These are phyloP conservation scores for Morone chrysops DNA, from an alignment of 2,113 vertebrate genomes.

Conservation along the genomic window DNA sequence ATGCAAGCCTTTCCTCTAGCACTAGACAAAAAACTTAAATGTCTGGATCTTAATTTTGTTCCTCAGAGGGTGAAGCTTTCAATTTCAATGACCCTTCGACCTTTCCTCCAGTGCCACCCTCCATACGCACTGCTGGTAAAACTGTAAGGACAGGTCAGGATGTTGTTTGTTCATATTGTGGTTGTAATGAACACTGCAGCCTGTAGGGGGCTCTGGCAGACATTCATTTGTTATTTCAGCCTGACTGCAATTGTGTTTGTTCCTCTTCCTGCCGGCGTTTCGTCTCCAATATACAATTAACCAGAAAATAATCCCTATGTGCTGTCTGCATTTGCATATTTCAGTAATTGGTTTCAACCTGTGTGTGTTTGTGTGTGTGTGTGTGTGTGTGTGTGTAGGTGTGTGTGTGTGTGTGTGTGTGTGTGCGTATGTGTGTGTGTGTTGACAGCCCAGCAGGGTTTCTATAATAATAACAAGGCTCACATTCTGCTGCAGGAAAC, in stretches of 20 bases:
- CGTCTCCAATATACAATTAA: conserved; percentile 3
- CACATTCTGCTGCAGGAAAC: not conserved
- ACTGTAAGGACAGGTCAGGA: not conserved
- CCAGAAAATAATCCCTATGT: not conserved
- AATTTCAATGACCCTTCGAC: too few relatives aligned
- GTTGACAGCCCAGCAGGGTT: not conserved
- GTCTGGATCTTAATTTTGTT: too few relatives aligned
- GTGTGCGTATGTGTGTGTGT: not conserved
- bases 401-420: conserved; percentile 2
- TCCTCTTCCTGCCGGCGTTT: conserved; percentile 19
- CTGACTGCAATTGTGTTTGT: not conserved
- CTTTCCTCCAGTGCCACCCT: too few relatives aligned
- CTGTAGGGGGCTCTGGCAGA: not conserved
- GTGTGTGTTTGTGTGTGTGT: too few relatives aligned
- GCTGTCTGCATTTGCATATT: conserved; percentile 10
- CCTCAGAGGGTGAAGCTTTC: too few relatives aligned
- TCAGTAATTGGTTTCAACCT: not conserved
- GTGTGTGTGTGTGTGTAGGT: not conserved
- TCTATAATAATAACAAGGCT: conserved; percentile 12
- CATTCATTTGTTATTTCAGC: not conserved
- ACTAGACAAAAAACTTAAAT: too few relatives aligned
- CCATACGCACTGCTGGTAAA: too few relatives aligned
- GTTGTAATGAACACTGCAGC: not conserved
- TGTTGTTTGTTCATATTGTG: not conserved
- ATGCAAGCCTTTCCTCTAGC: too few relatives aligned